phyloP scores from a whole-genome alignment of 2,113 vertebrate genomes.

The Vidua macroura region DNA sequence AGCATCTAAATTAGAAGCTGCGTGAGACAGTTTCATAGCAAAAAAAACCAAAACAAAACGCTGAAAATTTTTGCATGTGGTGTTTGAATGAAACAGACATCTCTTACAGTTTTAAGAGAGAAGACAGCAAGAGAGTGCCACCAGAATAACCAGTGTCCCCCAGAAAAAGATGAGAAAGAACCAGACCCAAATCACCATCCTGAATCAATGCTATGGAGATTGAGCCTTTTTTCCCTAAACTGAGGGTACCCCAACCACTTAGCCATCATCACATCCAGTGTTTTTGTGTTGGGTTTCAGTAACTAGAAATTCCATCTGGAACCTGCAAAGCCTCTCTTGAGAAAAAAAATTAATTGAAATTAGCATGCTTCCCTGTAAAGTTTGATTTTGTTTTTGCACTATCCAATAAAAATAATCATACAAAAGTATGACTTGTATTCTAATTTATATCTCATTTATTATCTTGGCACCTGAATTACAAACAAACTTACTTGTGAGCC shows the following conservation, averaged over 20 bases:
- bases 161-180: background rate
- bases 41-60: background rate
- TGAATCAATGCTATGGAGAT: background rate
- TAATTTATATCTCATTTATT: conserved; percentile 14
- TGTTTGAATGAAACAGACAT: background rate
- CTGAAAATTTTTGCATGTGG: background rate
- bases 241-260: background rate
- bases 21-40: background rate
- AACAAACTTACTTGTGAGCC: background rate
- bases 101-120: background rate
- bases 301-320: conserved; percentile 5
- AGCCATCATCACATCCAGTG: background rate
- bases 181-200: background rate
- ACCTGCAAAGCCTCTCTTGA: conserved; percentile 2
- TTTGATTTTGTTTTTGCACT: background rate
- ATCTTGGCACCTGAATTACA: conserved; percentile 23
- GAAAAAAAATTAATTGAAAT: background rate
- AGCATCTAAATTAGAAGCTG: background rate
- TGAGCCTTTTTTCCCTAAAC: background rate
- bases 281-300: background rate
- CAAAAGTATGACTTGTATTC: background rate
- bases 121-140: background rate
- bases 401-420: conserved; percentile 41
- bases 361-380: background rate
- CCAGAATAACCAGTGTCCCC: background rate